Percentiles rank a stretch among this genome's conserved stretches.
These are phyloP conservation scores for Malurus leucopterus DNA, from an alignment of 2,797 vertebrate genomes.

Conservation along the genomic window DNA sequence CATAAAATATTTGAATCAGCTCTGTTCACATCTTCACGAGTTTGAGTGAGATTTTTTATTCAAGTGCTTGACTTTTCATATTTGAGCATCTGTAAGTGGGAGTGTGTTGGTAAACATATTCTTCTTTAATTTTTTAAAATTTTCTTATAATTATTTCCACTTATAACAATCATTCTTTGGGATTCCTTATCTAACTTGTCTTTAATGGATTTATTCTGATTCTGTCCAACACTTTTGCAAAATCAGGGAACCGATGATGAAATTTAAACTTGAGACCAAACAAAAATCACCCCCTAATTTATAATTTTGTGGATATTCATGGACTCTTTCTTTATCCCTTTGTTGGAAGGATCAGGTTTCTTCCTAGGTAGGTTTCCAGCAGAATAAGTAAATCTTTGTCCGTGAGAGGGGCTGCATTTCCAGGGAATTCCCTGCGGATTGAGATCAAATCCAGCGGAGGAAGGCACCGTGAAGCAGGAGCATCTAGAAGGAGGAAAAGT, in stretches of 20 bases:
- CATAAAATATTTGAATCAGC: not conserved
- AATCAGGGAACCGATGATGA: not conserved
- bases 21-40: not conserved
- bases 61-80: not conserved
- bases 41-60: not conserved
- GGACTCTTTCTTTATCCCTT: not conserved
- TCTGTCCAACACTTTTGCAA: not conserved
- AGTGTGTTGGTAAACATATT: not conserved
- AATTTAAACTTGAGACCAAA: not conserved
- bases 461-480: not conserved
- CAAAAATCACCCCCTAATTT: not conserved
- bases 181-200: not conserved
- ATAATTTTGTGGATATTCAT: not conserved
- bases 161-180: not conserved
- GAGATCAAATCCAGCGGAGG: not conserved
- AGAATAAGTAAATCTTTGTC: not conserved
- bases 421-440: not conserved
- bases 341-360: not conserved
- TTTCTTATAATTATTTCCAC: not conserved
- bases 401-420: not conserved
- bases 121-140: not conserved
- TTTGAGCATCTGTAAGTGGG: not conserved
- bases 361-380: fast-evolving
- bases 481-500: slow-evolving; percentile 8
- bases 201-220: not conserved